These are phyloP conservation scores for Actenoides lindsayi DNA, from an alignment of 2,113 vertebrate species.

Conservation along the genomic window DNA sequence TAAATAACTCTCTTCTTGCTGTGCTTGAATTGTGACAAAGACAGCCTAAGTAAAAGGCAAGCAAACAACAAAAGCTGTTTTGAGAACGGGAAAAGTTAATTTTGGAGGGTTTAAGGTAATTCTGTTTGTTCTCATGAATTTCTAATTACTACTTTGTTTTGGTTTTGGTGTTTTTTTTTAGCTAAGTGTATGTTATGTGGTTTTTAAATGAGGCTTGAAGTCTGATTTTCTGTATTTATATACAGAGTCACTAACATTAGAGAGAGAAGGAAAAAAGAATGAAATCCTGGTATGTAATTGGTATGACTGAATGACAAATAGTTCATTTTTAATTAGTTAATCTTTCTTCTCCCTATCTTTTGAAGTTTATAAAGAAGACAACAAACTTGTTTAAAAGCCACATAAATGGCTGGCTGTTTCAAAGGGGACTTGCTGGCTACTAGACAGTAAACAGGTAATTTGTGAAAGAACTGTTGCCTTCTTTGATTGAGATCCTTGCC, in stretches of 20 bases:
- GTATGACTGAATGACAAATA: conserved; percentile 18
- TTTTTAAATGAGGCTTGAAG: conserved; percentile 37
- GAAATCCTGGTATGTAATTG: not conserved
- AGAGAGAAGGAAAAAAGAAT: not conserved
- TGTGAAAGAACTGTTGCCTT: conserved; percentile 65
- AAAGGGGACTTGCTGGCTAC: conserved; percentile 53
- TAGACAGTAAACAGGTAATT: conserved; percentile 74
- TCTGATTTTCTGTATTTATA: not conserved
- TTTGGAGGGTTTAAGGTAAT: not conserved
- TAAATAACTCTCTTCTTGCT: not conserved
- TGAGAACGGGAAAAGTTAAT: not conserved
- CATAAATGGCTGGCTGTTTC: conserved; percentile 53
- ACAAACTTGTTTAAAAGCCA: conserved; percentile 37
- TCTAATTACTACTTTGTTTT: not conserved
- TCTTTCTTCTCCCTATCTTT: conserved; percentile 22
- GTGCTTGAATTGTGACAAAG: not conserved
- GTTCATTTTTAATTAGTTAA: conserved; percentile 48
- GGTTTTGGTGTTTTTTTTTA: not conserved
- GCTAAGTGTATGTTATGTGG: not conserved
- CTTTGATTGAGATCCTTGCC: conserved; percentile 80
- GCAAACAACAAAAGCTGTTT: not conserved
- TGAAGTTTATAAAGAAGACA: conserved; percentile 40
- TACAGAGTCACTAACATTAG: not conserved
- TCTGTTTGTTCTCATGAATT: not conserved
- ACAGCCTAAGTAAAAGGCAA: not conserved